A percentile compares a stretch with the other conserved stretches of the same genome.
These are phyloP conservation scores for Apocrypta bakeri DNA, from an alignment of 1,140 invertebrate species.

Conservation along the genomic window DNA sequence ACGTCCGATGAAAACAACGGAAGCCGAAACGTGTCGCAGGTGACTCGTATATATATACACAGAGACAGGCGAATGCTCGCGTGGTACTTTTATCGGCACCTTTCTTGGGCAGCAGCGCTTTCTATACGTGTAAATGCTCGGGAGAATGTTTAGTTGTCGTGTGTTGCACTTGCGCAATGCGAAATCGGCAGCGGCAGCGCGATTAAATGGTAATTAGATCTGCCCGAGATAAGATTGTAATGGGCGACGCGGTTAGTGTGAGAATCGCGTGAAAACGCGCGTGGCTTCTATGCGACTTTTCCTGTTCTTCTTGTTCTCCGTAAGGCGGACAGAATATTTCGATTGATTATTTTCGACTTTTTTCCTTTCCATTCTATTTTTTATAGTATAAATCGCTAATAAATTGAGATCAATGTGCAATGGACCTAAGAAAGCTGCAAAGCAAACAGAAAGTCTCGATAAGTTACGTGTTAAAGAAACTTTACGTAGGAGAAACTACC, in stretches of 20 bases:
- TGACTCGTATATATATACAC: neutral
- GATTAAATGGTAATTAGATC: slow-evolving; percentile 51
- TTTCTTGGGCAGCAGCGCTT: neutral
- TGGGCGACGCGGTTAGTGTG: slow-evolving; percentile 11
- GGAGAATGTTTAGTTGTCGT: neutral
- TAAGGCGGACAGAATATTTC: neutral
- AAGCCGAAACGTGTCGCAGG: neutral
- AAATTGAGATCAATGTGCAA: neutral
- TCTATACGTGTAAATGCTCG: neutral
- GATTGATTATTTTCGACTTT: neutral
- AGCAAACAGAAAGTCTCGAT: neutral
- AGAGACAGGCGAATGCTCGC: neutral
- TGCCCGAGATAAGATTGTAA: slow-evolving; percentile 37
- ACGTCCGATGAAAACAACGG: neutral
- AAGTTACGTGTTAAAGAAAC: neutral
- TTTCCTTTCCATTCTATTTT: too few relatives aligned
- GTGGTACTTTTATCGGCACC: neutral
- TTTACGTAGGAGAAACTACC: neutral
- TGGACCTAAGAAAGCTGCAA: neutral
- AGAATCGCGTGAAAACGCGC: slow-evolving; percentile 32
- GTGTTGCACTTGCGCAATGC: neutral
- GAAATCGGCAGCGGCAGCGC: neutral
- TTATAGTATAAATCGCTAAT: neutral
- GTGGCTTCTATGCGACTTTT: neutral
- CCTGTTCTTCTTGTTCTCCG: neutral